Evolutionary conservation across 2,113 vertebrate species (phyloP).

Genomic region (Oncorhynchus tshawytscha): DNA sequence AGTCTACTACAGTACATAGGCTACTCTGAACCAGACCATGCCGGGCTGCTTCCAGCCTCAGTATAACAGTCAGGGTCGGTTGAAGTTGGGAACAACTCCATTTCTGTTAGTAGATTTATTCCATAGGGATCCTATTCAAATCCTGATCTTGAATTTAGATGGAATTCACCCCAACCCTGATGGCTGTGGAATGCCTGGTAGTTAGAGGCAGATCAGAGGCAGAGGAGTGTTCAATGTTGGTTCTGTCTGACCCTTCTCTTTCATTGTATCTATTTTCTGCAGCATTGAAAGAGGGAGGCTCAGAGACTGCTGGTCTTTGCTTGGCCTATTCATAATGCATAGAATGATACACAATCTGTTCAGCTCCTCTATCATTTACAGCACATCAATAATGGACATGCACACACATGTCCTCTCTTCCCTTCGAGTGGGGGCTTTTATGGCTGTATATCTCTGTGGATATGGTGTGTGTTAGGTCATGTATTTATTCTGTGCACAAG

Average conservation of each 20-base stretch:
- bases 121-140: too few relatives aligned
- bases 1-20: too few relatives aligned
- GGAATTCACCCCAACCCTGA: constrained; percentile 4
- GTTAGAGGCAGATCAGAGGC: constrained; percentile 24
- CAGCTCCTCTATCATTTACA: constrained; percentile 78
- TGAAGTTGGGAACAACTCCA: too few relatives aligned
- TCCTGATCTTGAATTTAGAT: too few relatives aligned
- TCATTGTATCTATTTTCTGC: constrained; percentile 29
- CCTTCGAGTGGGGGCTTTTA: constrained; percentile 22
- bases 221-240: constrained; percentile 4
- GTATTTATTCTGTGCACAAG: background rate
- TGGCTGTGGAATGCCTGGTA: constrained; percentile 21
- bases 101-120: too few relatives aligned
- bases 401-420: constrained; percentile 49
- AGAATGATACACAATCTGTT: constrained; percentile 75
- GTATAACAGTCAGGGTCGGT: too few relatives aligned
- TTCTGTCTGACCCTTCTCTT: constrained; percentile 15
- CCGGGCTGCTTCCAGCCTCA: too few relatives aligned
- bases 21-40: too few relatives aligned
- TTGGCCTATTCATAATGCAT: constrained; percentile 72
- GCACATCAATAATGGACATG: constrained; percentile 74
- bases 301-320: constrained; percentile 59
- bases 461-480: background rate
- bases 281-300: constrained; percentile 26
- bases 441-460: background rate